Percentiles rank a stretch among this genome's conserved stretches.
Conservation (phyloP, 1,140 invertebrate genomes). For the Proales similis region DNA sequence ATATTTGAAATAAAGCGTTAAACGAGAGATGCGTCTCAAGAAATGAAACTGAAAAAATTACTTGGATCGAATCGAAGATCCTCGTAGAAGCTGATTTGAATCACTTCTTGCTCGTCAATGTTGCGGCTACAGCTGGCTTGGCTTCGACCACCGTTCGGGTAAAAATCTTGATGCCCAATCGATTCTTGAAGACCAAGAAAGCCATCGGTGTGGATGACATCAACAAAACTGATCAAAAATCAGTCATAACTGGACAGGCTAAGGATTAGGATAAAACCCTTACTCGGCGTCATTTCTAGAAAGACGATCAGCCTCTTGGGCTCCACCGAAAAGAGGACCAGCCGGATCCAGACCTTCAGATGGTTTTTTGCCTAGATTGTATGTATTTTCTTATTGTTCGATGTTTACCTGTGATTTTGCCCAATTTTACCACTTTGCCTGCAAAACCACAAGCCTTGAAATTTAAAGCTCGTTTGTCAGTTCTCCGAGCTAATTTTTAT, state of each 20-base stretch:
- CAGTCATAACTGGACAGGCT: not conserved
- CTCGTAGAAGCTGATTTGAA: constrained; percentile 21
- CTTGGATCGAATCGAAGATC: constrained; percentile 24
- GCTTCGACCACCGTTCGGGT: constrained; percentile 56
- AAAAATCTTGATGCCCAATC: constrained; percentile 57
- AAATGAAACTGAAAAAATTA: no score
- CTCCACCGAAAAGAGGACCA: constrained; percentile 78
- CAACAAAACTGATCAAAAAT: constrained; percentile 61
- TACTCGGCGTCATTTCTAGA: constrained; percentile 78
- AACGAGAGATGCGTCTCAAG: no score
- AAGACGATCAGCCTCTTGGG: constrained; percentile 69
- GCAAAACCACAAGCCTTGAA: constrained; percentile 69
- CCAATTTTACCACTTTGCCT: constrained; percentile 71
- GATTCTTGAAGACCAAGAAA: constrained; percentile 47
- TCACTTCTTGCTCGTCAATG: not conserved
- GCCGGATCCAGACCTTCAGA: constrained; percentile 69
- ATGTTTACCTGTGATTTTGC: constrained; percentile 63
- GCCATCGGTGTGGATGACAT: constrained; percentile 87
- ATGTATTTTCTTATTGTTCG: constrained; percentile 44
- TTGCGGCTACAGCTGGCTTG: constrained; percentile 38
- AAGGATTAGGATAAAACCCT: not conserved
- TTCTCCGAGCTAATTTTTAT: constrained; percentile 4
- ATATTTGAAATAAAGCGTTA: not conserved
- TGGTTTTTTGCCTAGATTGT: not conserved
- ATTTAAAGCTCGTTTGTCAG: not conserved